Evolutionary conservation across 1,140 invertebrate genomes (phyloP), one percentile per base, ranked within the genome.

Genomic region (Epicauta chinensis): DNA sequence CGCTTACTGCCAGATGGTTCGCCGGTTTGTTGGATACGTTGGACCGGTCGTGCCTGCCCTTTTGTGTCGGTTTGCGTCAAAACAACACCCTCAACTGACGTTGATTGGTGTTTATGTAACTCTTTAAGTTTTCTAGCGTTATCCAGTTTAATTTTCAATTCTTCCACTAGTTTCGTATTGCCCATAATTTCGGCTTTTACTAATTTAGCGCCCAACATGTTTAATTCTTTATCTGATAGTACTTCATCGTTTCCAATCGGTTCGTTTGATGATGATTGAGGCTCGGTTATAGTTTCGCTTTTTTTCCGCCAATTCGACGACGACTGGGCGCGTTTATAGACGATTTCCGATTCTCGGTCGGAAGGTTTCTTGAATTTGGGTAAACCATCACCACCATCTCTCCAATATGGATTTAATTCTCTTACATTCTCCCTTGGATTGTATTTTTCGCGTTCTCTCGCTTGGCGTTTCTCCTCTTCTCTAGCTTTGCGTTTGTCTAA

Each of bases 391-490:
- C 92, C 92, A 49, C 88, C 89, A 72, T 87, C 75, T 77, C 90
- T 92, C 90, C 91, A 95, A 69, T 93, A 90, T 1, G 91, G 92
- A 78, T 97, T 97, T 38, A 94, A 72, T 75, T 97, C 93, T 62
- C 80, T 75, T 2, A 64, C 68, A 64, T 83, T 84, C 55, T 83
- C 84, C 2, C 84, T 82, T 32, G 85, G 84, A 77, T 90, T 75
- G 60, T 83, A 81, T 11, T 59, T 80, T 77, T 30, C 75, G 61
- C 46, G 75, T 73, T 29, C 45, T 49, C 17, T 55, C 47, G 60
- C 36, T 36, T 44, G 31, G 49, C 54, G 51, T 51, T 65, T 60
- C 13, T 63, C 59, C 34, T 59, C 30, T 40, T 63, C 60, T 13
- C 55, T 51, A 39, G 61, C 50, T 44, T 44, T 64, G 53, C 32